Conservation (phyloP, 2,797 vertebrate genomes). For the Valencia hispanica region DNA sequence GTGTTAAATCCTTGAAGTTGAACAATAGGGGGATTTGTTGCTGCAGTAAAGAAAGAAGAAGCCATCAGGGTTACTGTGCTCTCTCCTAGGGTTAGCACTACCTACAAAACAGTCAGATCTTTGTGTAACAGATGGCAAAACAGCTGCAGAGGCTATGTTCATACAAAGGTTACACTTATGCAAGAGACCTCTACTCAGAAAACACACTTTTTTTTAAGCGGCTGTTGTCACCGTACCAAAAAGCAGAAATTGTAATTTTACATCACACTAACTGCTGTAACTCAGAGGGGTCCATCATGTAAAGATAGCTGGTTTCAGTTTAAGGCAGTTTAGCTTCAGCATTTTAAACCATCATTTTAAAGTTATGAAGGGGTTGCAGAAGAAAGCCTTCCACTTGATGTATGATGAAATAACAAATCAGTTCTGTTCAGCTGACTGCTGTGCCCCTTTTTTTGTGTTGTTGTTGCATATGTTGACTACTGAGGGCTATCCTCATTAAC, state of each 20-base stretch:
- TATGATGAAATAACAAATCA: background rate
- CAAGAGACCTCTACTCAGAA: conserved; percentile 38
- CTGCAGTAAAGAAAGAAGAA: conserved; percentile 23
- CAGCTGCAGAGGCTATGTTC: conserved; percentile 57
- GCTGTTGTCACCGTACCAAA: background rate
- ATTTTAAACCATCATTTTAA: background rate
- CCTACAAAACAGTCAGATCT: conserved; percentile 27
- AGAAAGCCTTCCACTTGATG: background rate
- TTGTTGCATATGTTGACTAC: background rate
- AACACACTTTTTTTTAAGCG: conserved; percentile 33
- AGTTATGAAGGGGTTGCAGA: background rate
- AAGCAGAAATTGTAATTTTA: background rate
- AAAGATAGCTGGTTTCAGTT: background rate
- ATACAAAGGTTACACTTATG: conserved; percentile 59
- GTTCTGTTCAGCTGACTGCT: background rate
- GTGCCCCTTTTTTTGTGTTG: background rate
- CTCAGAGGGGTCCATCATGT: background rate
- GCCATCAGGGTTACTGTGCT: conserved; percentile 22
- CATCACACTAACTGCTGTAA: background rate
- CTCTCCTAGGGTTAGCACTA: conserved; percentile 29
- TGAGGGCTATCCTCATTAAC: background rate
- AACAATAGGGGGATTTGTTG: conserved; percentile 6
- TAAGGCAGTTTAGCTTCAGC: conserved; percentile 1
- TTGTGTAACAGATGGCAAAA: conserved; percentile 60
- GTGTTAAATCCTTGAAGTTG: conserved; percentile 15